phyloP scores from a whole-genome alignment of 2,888 invertebrate species.

The Leptopterna dolabrata region DNA sequence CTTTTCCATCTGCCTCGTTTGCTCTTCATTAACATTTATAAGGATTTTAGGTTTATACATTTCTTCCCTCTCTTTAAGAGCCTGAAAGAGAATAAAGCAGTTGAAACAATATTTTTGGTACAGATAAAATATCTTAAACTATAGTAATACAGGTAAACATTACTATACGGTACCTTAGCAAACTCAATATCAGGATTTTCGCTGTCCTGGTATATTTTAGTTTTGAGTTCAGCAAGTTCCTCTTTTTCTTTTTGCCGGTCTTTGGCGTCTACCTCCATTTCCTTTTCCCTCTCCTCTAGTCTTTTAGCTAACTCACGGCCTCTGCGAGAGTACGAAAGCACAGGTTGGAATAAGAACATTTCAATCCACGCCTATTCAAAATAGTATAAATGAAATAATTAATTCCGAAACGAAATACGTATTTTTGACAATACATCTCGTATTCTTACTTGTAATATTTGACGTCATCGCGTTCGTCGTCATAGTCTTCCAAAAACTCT shows the following conservation, averaged over 20 bases:
- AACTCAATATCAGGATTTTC: conserved; percentile 76
- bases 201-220: conserved; percentile 78
- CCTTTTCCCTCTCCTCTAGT: conserved; percentile 91
- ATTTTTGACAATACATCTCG: not conserved
- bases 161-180: conserved; percentile 70
- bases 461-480: conserved; percentile 96
- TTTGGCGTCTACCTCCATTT: conserved; percentile 90
- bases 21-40: conserved; percentile 71
- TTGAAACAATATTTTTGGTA: not conserved
- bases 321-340: conserved; percentile 66
- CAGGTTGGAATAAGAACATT: not conserved
- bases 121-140: too few species aligned
- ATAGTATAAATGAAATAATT: not conserved
- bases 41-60: conserved; percentile 86
- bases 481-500: conserved; percentile 98
- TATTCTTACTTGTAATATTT: conserved; percentile 89
- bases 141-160: too few species aligned
- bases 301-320: conserved; percentile 90
- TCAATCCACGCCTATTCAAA: not conserved
- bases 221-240: conserved; percentile 86
- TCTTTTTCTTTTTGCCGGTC: conserved; percentile 91
- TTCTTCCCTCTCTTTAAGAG: conserved; percentile 81
- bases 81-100: conserved; percentile 67
- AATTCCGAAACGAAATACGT: too few species aligned
- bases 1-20: conserved; percentile 67